phyloP scores from a whole-genome alignment of 2,113 vertebrate species.

The Ageneiosus marmoratus region DNA sequence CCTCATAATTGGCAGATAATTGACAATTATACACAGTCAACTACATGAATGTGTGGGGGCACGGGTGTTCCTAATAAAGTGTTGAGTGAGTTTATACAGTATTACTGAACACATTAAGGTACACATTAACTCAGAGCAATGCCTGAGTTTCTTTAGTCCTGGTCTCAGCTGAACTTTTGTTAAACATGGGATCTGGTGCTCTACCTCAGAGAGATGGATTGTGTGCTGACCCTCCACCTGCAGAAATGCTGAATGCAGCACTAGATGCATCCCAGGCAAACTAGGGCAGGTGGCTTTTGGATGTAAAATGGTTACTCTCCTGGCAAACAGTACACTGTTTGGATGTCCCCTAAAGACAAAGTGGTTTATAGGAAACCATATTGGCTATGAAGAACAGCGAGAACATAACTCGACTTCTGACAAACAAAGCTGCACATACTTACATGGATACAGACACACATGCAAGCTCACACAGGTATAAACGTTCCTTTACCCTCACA shows the following conservation, averaged over 20 bases:
- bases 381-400: neutral
- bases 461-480: neutral
- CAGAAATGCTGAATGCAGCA: constrained; percentile 38
- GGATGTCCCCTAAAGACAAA: neutral
- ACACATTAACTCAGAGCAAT: neutral
- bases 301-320: constrained; percentile 5
- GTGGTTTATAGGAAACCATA: constrained; percentile 31
- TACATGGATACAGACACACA: constrained; percentile 20
- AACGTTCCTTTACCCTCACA: neutral
- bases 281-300: constrained; percentile 42
- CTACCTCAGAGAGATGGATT: constrained; percentile 15
- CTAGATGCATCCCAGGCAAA: constrained; percentile 43
- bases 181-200: constrained; percentile 25
- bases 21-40: no score
- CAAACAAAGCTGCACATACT: neutral
- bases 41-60: no score
- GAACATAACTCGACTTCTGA: neutral
- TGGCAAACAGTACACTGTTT: neutral
- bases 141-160: neutral
- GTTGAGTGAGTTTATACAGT: no score
- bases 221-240: constrained; percentile 39
- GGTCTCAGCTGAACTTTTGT: constrained; percentile 31
- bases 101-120: neutral
- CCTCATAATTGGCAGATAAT: no score
- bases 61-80: no score